Base-by-base conservation (phyloP, 2,888 invertebrate species). In the Papilio gigon region DNA sequence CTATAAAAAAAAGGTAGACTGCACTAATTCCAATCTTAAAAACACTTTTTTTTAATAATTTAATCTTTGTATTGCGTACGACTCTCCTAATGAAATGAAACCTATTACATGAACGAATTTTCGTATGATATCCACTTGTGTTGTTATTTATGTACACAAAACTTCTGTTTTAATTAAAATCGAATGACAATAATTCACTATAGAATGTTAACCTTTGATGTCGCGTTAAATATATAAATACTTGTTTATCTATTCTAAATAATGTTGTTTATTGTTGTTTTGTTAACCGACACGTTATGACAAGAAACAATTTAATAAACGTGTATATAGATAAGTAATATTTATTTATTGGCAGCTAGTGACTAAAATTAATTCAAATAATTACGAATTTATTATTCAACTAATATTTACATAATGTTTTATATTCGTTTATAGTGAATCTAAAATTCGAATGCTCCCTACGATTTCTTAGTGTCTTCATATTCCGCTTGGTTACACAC, bases 401-500 rank as follows among this genome's bases (percentile, higher is more conserved):
- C 33, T 35, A 42, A 9, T 2, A 3, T 44, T 44, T 9, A 44
- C 44, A 20, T 9, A 9, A 35, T 44, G 27, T 53, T 27, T 27
- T 14, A 12, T 53, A 2, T 53, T 27, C 6, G n/a, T 14, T 4
- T 8, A 27, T 9, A 17, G 42, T 17, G 20, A 4, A 12, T 22
- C 12, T 11, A 40, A 20, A 9, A 53, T 53, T 17, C 30, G 30
- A 53, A 27, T 17, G 3, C 4, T 27, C 1, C 3, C 14, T 30
- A 30, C 53, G n/a, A 30, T 30, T 30, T 30, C 53, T 53, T 53
- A 53, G 30, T 9, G 53, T 12, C 8, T 20, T 25, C 9, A 2
- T n/a, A 30, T 12, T 12, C 37, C 63, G 50, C 4, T 37, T 59
- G n/a, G 59, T 14, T 59, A 59, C 47, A 37, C 59, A 27, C 59